Percentiles rank a stretch among this genome's conserved stretches.
Evolutionary conservation across 2,888 invertebrate genomes (phyloP).

Genomic region (Podabrus alpinus): DNA sequence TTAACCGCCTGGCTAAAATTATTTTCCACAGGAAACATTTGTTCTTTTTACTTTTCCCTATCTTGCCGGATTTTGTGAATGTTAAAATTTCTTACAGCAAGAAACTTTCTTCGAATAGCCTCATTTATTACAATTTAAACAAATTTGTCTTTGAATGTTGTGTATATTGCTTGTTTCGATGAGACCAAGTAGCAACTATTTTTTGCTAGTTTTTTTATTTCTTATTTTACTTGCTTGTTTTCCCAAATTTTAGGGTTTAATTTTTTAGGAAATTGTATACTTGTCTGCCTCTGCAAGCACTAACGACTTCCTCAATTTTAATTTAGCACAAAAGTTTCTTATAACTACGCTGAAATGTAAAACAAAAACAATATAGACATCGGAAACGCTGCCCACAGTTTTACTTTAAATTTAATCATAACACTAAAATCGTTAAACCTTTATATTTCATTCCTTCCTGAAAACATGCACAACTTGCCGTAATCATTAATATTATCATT

Average conservation of each 20-base stretch:
- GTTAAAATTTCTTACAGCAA: not conserved
- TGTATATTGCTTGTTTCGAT: not conserved
- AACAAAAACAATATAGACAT: not conserved
- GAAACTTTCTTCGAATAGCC: not conserved
- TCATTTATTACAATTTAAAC: not conserved
- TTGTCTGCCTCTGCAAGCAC: not conserved
- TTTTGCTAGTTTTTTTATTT: not conserved
- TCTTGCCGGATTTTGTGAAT: not conserved
- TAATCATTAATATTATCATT: not conserved
- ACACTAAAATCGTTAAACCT: not conserved
- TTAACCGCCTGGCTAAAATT: not conserved
- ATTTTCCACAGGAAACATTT: not conserved
- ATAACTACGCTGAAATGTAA: not conserved
- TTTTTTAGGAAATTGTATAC: not conserved
- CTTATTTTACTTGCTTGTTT: not conserved
- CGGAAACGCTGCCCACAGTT: not conserved
- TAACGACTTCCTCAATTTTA: not conserved
- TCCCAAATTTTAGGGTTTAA: not conserved
- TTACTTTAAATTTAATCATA: not conserved
- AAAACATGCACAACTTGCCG: not conserved
- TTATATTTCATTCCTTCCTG: not conserved
- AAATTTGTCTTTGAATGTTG: not conserved
- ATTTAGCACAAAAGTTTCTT: not conserved
- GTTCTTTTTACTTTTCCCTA: not conserved
- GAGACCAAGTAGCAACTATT: not conserved